phyloP scores from a whole-genome alignment of 92 coral and sea anemone species.

The Bergia puertoricense region DNA sequence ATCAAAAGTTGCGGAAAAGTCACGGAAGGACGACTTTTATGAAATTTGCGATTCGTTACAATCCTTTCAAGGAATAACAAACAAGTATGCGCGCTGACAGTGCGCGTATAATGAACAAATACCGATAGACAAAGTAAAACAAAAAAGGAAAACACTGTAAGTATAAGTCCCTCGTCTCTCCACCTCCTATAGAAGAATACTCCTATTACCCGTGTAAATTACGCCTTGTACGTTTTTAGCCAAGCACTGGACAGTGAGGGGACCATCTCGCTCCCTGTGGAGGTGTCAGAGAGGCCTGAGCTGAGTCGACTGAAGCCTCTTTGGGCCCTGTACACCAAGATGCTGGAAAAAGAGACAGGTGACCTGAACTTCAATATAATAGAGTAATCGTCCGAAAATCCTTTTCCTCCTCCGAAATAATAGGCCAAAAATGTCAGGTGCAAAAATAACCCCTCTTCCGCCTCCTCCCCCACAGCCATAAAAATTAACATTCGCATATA shows the following conservation, averaged over 20 bases:
- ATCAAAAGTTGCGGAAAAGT: too few species aligned
- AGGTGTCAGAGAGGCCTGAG: conserved; percentile 83
- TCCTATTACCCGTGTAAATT: not conserved
- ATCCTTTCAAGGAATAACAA: too few species aligned
- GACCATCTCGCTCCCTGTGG: conserved; percentile 65
- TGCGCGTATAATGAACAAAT: too few species aligned
- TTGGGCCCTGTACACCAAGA: conserved; percentile 96
- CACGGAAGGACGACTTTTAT: not conserved
- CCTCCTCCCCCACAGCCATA: too few species aligned
- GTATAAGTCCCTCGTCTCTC: not conserved
- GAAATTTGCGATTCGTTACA: too few species aligned
- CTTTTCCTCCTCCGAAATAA: not conserved
- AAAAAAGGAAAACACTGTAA: not conserved
- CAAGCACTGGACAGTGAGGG: conserved; percentile 84
- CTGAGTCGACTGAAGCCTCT: conserved; percentile 91
- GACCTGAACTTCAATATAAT: not conserved
- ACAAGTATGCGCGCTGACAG: not conserved
- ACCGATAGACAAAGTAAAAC: not conserved
- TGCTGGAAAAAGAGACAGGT: conserved; percentile 96
- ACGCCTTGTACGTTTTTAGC: conserved; percentile 26
- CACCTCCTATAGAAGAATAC: not conserved
- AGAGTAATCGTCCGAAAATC: not conserved
- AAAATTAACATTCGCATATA: too few species aligned
- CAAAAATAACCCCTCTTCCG: too few species aligned
- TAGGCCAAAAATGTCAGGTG: too few species aligned